These are phyloP conservation scores for Pterostichus madidus DNA, from an alignment of 2,888 invertebrate species.

Conservation along the genomic window DNA sequence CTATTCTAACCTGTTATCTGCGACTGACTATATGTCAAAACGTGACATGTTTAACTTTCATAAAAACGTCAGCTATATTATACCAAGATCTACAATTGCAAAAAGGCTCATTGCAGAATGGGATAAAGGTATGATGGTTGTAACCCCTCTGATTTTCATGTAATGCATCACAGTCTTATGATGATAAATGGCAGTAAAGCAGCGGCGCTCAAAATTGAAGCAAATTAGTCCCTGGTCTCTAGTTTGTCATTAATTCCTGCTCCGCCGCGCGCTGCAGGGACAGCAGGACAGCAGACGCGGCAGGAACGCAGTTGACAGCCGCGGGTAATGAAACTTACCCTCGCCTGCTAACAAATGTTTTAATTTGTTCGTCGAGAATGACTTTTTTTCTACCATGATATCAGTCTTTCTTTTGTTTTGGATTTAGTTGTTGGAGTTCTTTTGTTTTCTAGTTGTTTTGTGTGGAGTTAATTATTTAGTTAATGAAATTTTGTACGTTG, in stretches of 20 bases:
- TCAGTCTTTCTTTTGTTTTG: slow-evolving; percentile 29
- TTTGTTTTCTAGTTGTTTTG: slow-evolving; percentile 36
- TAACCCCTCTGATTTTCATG: too few relatives aligned
- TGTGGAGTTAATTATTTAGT: slow-evolving; percentile 17
- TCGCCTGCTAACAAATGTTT: slow-evolving; percentile 39
- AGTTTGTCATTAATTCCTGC: slow-evolving; percentile 43
- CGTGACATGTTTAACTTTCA: too few relatives aligned
- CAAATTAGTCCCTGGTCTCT: slow-evolving; percentile 29
- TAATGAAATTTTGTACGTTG: slow-evolving; percentile 34
- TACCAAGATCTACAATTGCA: too few relatives aligned
- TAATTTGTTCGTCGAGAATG: slow-evolving; percentile 36
- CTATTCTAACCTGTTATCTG: too few relatives aligned
- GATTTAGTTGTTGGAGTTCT: slow-evolving; percentile 12
- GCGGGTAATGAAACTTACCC: slow-evolving; percentile 29
- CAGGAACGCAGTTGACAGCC: slow-evolving; percentile 22
- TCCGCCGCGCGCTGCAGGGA: too few relatives aligned
- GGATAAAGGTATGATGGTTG: too few relatives aligned
- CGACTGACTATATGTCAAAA: too few relatives aligned
- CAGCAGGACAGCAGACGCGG: background rate
- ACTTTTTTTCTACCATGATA: slow-evolving; percentile 35
- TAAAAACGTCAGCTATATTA: too few relatives aligned
- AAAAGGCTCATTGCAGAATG: too few relatives aligned
- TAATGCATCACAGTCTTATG: background rate
- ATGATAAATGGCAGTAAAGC: slow-evolving; percentile 24
- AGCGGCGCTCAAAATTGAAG: slow-evolving; percentile 32